Base-by-base conservation (phyloP, 2,797 vertebrate species). In the Coregonus suidteri region DNA sequence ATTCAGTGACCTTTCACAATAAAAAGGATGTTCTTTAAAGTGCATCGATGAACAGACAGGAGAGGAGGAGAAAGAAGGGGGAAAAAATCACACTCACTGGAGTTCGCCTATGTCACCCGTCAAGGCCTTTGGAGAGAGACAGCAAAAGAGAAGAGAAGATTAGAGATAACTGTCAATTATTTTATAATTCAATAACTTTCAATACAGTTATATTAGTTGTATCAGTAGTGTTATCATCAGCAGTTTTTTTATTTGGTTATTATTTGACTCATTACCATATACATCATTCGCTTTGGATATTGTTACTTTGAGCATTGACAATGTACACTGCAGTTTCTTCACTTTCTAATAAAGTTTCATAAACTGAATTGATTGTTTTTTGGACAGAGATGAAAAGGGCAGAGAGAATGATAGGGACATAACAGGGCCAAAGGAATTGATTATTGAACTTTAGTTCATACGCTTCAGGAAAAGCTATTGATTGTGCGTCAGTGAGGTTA, bases 31-130 rank as follows among this genome's bases (percentile, higher is more conserved):
- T 9, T 79, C 41, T 75, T 73, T 31, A 51, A n/a, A 74, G 16
- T 1, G 62, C 25, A 47, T 47, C 9, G 41, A 47, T 47, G 11
- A 47, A 47, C 41, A 47, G 41, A 47, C 9, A 47, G 41, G 41
- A 47, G 41, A 47, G 9, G 35, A 9, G 41, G 41, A 47, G 41
- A 31, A 69, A 18, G 18, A n/a, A 37, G 3, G 59, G 59, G 62
- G 30, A 41, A 74, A 71, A 69, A 75, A 16, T 71, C 69, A 76
- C 66, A 92, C 94, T 95, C 90, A 95, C 94, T 90, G 91, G 75
- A 93, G 78, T 79, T 88, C 89, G 41, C 92, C 88, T 0, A 56
- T 72, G 31, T 93, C 89, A 75, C 74, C 83, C 20, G 74, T 75
- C 37, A 83, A 78, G 20, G 92, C 90, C 94, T 94, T 73, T 6